A percentile compares a stretch with the other conserved stretches of the same genome.
phyloP scores from a whole-genome alignment of 1,140 invertebrate genomes.

The Stenopsyche tienmushanensis region DNA sequence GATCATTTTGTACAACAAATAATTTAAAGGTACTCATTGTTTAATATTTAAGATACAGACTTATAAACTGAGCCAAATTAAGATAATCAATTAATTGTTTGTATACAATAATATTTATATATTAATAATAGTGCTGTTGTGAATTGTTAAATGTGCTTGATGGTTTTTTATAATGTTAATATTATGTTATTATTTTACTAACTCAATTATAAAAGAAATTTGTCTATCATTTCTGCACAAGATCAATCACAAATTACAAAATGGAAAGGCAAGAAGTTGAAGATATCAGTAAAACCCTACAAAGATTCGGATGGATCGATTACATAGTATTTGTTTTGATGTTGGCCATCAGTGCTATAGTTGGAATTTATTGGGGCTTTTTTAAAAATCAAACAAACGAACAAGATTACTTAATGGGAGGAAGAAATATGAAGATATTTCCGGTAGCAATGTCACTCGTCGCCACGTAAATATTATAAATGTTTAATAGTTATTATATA shows the following conservation, averaged over 20 bases:
- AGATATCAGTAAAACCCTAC: conserved; percentile 47
- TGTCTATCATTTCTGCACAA: not conserved
- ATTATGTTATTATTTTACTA: not conserved
- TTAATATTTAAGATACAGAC: no score
- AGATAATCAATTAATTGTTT: no score
- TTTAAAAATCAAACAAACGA: conserved; percentile 61
- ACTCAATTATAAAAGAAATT: no score
- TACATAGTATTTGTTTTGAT: conserved; percentile 71
- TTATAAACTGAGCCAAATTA: no score
- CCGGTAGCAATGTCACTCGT: conserved; percentile 77
- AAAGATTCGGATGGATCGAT: conserved; percentile 65
- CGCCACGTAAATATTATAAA: conserved; percentile 60
- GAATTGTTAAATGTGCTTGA: no score
- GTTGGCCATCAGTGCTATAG: conserved; percentile 66
- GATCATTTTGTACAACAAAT: not conserved
- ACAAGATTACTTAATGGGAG: conserved; percentile 76
- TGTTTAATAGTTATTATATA: not conserved
- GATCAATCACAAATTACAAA: not conserved
- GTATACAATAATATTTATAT: no score
- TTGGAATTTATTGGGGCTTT: conserved; percentile 72
- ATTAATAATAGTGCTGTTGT: no score
- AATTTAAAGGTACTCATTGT: no score
- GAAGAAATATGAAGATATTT: conserved; percentile 73
- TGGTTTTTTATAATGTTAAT: not conserved
- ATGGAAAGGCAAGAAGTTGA: conserved; percentile 29